These are phyloP conservation scores for Axea sp. DNA, from an alignment of 2,888 invertebrate species.

Conservation along the genomic window DNA sequence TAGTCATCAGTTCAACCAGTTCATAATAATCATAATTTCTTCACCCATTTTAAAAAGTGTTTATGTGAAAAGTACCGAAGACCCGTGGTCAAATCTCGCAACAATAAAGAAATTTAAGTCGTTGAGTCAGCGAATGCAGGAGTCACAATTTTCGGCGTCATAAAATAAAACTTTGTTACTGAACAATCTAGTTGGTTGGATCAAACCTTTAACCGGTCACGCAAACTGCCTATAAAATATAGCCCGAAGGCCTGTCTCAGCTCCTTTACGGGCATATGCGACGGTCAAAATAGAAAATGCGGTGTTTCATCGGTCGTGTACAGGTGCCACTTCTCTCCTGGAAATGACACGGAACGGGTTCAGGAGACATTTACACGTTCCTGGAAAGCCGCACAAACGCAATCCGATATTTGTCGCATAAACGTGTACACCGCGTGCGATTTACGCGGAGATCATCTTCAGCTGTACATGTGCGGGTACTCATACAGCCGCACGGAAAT, in stretches of 20 bases:
- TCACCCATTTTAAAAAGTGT: too few species aligned
- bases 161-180: conserved; percentile 34
- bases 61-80: not conserved
- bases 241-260: conserved; percentile 46
- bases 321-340: conserved; percentile 32
- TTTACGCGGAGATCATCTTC: conserved; percentile 53
- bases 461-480: conserved; percentile 27
- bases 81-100: conserved; percentile 3
- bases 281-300: conserved; percentile 67
- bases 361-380: conserved; percentile 43
- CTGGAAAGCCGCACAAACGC: conserved; percentile 51
- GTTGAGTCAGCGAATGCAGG: not conserved
- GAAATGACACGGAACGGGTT: conserved; percentile 2
- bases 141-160: conserved; percentile 18
- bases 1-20: too few species aligned
- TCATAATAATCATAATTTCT: too few species aligned
- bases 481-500: conserved; percentile 3
- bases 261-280: conserved; percentile 3
- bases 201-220: conserved; percentile 64
- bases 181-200: conserved; percentile 27
- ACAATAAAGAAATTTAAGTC: conserved; percentile 28
- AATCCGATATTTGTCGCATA: conserved; percentile 53
- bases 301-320: conserved; percentile 45
- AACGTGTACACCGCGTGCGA: conserved; percentile 36
- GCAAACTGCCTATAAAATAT: conserved; percentile 61